phyloP scores from a whole-genome alignment of 37 sponge, comb jelly and placozoan genomes.

The Halisarca cf. caerulea region DNA sequence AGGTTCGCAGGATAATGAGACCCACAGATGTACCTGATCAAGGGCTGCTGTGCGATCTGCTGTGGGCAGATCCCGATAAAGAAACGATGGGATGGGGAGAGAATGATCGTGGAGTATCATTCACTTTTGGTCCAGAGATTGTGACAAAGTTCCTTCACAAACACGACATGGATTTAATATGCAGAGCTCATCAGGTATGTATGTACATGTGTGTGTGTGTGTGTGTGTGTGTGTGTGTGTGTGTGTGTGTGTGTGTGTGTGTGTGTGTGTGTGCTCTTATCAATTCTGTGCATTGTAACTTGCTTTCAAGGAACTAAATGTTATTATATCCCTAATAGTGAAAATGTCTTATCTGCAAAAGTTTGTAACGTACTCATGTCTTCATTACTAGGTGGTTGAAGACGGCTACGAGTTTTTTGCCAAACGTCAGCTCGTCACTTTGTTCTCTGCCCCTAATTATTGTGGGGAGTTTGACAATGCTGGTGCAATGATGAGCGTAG shows the following conservation, averaged over 20 bases:
- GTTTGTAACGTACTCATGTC: too few species aligned
- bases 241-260: not conserved
- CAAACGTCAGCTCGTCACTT: constrained; percentile 91
- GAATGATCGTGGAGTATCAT: constrained; percentile 98
- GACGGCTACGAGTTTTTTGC: constrained; percentile 99
- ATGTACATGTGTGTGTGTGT: not conserved
- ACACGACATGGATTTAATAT: constrained; percentile 97
- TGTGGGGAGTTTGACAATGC: constrained; percentile 99
- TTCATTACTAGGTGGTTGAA: constrained; percentile 74
- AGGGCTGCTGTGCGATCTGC: constrained; percentile 95
- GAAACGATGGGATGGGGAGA: constrained; percentile 98
- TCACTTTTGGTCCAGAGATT: constrained; percentile 98
- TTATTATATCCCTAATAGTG: too few species aligned
- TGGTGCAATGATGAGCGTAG: constrained; percentile 97
- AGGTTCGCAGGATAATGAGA: constrained; percentile 95
- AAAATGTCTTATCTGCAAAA: too few species aligned
- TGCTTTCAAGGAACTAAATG: too few species aligned
- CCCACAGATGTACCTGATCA: constrained; percentile 99
- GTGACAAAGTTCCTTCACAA: constrained; percentile 94
- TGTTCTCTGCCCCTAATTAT: constrained; percentile 96
- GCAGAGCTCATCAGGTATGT: constrained; percentile 97
- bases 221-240: not conserved
- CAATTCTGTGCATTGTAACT: not conserved
- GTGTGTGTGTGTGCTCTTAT: not conserved
- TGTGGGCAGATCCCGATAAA: constrained; percentile 99